phyloP scores from a whole-genome alignment of 2,888 invertebrate genomes.

The Drosophila peninsularis region DNA sequence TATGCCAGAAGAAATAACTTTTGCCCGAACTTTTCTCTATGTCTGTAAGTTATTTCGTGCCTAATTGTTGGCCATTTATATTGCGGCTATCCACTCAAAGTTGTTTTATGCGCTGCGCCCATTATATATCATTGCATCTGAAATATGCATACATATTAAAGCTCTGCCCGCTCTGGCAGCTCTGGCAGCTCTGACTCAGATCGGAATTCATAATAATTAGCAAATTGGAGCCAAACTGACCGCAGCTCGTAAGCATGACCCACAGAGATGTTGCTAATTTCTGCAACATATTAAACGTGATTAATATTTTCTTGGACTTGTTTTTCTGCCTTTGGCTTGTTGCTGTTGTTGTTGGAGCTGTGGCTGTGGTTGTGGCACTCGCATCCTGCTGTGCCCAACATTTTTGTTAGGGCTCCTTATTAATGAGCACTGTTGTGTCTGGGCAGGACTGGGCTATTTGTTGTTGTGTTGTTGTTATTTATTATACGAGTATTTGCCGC shows the following conservation, averaged over 20 bases:
- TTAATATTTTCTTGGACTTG: constrained; percentile 65
- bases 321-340: constrained; percentile 9
- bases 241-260: constrained; percentile 24
- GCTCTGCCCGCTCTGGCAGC: background rate
- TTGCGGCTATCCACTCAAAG: constrained; percentile 10
- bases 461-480: constrained; percentile 59
- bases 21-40: constrained; percentile 6
- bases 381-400: constrained; percentile 69
- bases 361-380: constrained; percentile 31
- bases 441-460: constrained; percentile 61
- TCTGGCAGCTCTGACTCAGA: background rate
- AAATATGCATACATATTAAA: constrained; percentile 18
- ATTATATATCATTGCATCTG: constrained; percentile 13
- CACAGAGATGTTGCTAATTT: constrained; percentile 58
- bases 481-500: constrained; percentile 63
- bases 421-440: constrained; percentile 73
- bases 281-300: constrained; percentile 75
- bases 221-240: constrained; percentile 33
- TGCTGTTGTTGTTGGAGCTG: constrained; percentile 17
- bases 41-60: constrained; percentile 17
- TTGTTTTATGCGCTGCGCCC: constrained; percentile 5
- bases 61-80: constrained; percentile 33
- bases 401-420: constrained; percentile 63
- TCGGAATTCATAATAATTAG: constrained; percentile 65
- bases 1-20: constrained; percentile 22